Conservation (phyloP, 2,797 vertebrate species). For the Micropoecilia bifurca region DNA sequence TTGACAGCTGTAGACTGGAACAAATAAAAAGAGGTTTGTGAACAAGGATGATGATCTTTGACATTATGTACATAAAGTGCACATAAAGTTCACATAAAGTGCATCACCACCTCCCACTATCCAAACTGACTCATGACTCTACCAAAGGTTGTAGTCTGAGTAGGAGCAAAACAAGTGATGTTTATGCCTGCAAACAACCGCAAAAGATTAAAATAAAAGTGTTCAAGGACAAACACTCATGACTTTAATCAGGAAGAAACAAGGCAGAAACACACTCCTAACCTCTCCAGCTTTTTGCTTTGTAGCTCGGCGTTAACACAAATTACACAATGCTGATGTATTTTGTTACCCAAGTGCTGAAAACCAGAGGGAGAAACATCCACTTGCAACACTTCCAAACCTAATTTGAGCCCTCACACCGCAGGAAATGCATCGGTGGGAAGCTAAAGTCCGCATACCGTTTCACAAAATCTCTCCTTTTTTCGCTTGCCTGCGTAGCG, state of each 20-base stretch:
- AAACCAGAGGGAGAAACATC: slow-evolving; percentile 12
- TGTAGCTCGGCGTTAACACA: slow-evolving; percentile 46
- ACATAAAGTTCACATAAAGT: background rate
- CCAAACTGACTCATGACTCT: slow-evolving; percentile 3
- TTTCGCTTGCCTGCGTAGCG: slow-evolving; percentile 47
- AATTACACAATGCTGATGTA: slow-evolving; percentile 37
- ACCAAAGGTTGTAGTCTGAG: slow-evolving; percentile 2
- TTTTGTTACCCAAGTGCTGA: slow-evolving; percentile 29
- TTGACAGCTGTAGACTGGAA: background rate
- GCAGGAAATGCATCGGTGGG: slow-evolving; percentile 33
- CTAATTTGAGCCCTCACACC: slow-evolving; percentile 39
- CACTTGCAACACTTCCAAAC: slow-evolving; percentile 23
- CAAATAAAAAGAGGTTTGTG: background rate
- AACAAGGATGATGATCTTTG: background rate
- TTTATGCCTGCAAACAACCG: slow-evolving; percentile 27
- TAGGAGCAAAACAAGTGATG: background rate
- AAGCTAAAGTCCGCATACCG: slow-evolving; percentile 21
- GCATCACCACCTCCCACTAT: background rate
- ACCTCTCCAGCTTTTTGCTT: slow-evolving; percentile 29
- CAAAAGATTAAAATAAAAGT: slow-evolving; percentile 17
- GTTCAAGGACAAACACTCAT: slow-evolving; percentile 9
- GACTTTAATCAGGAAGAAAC: slow-evolving; percentile 14
- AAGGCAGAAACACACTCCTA: slow-evolving; percentile 27
- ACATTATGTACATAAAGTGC: background rate
- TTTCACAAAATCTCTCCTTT: slow-evolving; percentile 61